Evolutionary conservation across 2,797 vertebrate genomes (phyloP).

Genomic region (Gallirallus australis): DNA sequence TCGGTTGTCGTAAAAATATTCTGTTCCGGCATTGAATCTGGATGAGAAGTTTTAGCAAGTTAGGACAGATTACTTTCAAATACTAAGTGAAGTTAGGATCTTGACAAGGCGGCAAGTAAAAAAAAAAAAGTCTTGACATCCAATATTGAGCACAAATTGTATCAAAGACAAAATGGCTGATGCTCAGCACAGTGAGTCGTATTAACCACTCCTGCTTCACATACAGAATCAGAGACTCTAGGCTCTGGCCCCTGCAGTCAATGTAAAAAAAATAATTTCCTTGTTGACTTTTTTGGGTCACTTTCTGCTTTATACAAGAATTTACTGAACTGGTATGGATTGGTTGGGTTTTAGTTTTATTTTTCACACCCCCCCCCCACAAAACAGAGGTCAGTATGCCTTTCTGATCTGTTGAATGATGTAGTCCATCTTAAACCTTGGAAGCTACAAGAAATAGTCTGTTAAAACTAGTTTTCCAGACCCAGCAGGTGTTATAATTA

Average conservation of each 20-base stretch:
- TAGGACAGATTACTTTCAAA: background rate
- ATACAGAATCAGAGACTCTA: background rate
- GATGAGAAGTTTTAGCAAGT: background rate
- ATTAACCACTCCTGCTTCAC: background rate
- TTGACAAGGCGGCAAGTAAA: background rate
- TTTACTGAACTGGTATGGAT: background rate
- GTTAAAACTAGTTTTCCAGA: conserved; percentile 1
- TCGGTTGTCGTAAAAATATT: background rate
- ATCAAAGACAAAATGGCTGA: background rate
- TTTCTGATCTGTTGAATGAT: background rate
- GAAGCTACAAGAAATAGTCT: conserved; percentile 14
- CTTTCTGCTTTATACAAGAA: background rate
- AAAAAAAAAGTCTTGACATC: background rate
- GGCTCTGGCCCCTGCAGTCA: background rate
- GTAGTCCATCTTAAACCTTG: background rate
- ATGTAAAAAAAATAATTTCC: background rate
- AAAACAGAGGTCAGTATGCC: background rate
- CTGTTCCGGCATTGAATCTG: background rate
- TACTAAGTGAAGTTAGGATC: background rate
- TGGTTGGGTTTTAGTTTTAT: background rate
- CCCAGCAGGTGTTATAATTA: conserved; percentile 29
- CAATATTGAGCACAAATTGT: background rate
- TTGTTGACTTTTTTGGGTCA: background rate
- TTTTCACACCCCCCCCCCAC: background rate
- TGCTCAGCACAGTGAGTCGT: background rate